Conservation (phyloP, 2,113 vertebrate species). For the Mormyrus lacerda region DNA sequence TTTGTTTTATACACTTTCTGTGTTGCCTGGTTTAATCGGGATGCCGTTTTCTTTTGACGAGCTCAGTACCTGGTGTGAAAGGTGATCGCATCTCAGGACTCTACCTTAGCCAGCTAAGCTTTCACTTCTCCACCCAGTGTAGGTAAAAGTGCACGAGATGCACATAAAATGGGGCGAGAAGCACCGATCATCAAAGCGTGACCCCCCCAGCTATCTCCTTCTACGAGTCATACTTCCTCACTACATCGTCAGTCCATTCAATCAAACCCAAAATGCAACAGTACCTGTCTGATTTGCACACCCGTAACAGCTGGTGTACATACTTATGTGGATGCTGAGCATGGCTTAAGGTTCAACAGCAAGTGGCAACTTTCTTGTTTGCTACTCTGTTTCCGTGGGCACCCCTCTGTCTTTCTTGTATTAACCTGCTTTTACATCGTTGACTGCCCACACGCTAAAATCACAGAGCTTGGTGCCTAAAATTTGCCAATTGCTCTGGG, state of each 20-base stretch:
- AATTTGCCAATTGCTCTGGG: not conserved
- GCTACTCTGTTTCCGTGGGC: not conserved
- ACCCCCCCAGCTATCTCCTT: not conserved
- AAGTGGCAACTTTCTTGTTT: not conserved
- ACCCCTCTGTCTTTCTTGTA: not conserved
- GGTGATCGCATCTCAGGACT: slow-evolving; percentile 8
- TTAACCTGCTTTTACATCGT: not conserved
- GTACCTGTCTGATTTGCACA: not conserved
- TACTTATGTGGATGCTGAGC: not conserved
- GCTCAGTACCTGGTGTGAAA: not conserved
- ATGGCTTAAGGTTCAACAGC: not conserved
- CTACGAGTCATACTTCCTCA: not conserved
- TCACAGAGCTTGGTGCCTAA: not conserved
- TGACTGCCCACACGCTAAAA: not conserved
- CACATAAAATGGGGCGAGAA: not conserved
- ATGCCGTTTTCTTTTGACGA: not conserved
- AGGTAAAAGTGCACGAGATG: not conserved
- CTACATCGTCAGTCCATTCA: not conserved
- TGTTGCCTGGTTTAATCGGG: not conserved
- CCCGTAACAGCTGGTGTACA: not conserved
- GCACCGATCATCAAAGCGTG: not conserved
- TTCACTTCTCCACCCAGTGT: not conserved
- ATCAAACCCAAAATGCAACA: not conserved
- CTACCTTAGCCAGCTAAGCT: not conserved
- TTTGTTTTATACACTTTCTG: not conserved